Conservation (phyloP, 2,888 invertebrate species). For the Allacma fusca region DNA sequence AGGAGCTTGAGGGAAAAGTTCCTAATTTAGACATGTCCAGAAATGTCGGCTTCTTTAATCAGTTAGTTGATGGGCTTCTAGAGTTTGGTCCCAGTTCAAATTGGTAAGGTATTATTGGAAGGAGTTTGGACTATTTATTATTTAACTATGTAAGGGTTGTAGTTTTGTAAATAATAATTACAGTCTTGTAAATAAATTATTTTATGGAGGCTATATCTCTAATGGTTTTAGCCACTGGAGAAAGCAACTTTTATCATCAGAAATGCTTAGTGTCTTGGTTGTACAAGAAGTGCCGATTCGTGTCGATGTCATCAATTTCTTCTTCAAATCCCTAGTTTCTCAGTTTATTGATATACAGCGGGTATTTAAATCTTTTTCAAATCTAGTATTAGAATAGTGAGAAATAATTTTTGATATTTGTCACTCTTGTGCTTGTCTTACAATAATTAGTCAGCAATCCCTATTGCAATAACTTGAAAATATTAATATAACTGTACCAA, state of each 20-base stretch:
- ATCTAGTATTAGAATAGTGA: no score
- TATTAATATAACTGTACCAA: constrained; percentile 40
- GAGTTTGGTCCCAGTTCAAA: constrained; percentile 35
- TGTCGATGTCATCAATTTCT: constrained; percentile 53
- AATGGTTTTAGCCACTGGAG: constrained; percentile 60
- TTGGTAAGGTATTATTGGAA: constrained; percentile 15
- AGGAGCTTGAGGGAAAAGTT: constrained; percentile 9
- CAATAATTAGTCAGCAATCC: neutral
- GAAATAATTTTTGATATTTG: no score
- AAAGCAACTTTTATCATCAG: constrained; percentile 57
- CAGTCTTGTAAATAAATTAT: no score
- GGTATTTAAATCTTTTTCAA: constrained; percentile 46
- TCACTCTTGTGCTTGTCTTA: no score
- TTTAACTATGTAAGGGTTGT: neutral
- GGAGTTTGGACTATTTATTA: constrained; percentile 7
- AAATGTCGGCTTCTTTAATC: constrained; percentile 26
- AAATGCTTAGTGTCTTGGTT: constrained; percentile 59
- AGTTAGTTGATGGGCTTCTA: constrained; percentile 39
- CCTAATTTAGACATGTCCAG: constrained; percentile 5
- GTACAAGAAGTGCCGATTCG: constrained; percentile 55
- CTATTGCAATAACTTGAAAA: no score
- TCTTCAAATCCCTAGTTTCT: constrained; percentile 55
- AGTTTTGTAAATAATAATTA: no score
- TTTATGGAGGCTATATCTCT: neutral
- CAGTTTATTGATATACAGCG: constrained; percentile 56